Evolutionary conservation across 2,797 vertebrate species (phyloP).

Genomic region (Semotilus atromaculatus): DNA sequence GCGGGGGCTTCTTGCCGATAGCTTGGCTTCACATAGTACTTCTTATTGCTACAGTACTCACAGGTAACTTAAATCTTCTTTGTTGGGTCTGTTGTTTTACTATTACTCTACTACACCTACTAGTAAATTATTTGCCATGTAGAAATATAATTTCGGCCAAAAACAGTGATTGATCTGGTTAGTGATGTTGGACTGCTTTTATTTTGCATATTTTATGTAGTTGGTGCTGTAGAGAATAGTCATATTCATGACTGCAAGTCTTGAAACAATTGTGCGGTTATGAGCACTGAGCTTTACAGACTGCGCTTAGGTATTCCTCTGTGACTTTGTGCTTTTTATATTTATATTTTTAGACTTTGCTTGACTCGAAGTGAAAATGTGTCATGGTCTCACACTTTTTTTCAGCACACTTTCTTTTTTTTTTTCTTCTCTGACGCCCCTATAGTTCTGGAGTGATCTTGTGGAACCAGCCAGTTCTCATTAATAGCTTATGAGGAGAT

Average conservation of each 20-base stretch:
- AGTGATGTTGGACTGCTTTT: neutral
- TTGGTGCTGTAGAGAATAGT: neutral
- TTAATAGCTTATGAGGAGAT: slow-evolving; percentile 10
- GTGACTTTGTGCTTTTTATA: neutral
- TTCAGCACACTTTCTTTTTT: neutral
- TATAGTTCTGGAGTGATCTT: neutral
- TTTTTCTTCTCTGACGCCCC: neutral
- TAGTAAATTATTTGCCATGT: slow-evolving; percentile 1
- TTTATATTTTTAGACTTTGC: neutral
- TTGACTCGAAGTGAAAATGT: neutral
- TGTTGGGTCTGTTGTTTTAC: slow-evolving; percentile 8
- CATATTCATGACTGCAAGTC: neutral
- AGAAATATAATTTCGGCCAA: neutral
- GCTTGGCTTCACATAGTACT: neutral
- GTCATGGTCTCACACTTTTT: neutral
- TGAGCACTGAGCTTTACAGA: neutral
- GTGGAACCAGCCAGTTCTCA: neutral
- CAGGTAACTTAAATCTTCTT: neutral
- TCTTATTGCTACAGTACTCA: slow-evolving; percentile 20
- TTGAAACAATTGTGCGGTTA: neutral
- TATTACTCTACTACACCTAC: neutral
- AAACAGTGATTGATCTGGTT: neutral
- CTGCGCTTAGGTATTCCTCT: neutral
- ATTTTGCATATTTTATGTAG: neutral
- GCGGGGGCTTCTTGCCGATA: neutral